A percentile compares a stretch with the other conserved stretches of the same genome.
Evolutionary conservation across 37 sponge, comb jelly and placozoan genomes (phyloP).

Genomic region (Corticium candelabrum): DNA sequence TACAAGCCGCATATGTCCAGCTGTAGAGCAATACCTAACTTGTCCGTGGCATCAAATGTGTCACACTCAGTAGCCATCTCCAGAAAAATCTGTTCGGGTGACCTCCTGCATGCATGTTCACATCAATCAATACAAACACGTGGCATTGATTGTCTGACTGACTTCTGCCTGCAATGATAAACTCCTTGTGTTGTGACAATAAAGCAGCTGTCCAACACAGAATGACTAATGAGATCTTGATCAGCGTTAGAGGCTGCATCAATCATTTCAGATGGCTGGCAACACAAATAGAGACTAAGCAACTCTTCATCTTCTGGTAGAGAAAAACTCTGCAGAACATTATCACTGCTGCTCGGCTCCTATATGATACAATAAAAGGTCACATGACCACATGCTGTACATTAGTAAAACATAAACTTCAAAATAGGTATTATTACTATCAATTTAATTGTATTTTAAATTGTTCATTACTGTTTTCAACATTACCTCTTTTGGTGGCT

Average conservation of each 20-base stretch:
- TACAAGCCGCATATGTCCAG: conserved; percentile 64
- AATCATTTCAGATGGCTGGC: no score
- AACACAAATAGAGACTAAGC: neutral
- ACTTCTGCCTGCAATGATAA: neutral
- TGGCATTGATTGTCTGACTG: neutral
- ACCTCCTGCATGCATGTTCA: no score
- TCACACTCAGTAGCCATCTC: neutral
- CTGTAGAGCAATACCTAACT: conserved; percentile 45
- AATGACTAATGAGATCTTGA: neutral
- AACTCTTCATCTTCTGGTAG: neutral
- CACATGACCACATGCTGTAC: no score
- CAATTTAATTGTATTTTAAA: no score
- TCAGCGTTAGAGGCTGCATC: neutral
- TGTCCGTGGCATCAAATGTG: conserved; percentile 17
- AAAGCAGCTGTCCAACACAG: neutral
- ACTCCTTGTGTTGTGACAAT: neutral
- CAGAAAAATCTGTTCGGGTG: neutral
- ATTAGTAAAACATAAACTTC: no score
- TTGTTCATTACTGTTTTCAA: no score
- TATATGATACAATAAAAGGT: neutral
- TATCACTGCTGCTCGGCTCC: neutral
- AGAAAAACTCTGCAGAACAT: neutral
- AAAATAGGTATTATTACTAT: no score
- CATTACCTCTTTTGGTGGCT: neutral
- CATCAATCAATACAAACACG: neutral